A percentile compares a stretch with the other conserved stretches of the same genome.
Evolutionary conservation across 2,888 invertebrate genomes (phyloP).

Genomic region (Microchrysa polita): DNA sequence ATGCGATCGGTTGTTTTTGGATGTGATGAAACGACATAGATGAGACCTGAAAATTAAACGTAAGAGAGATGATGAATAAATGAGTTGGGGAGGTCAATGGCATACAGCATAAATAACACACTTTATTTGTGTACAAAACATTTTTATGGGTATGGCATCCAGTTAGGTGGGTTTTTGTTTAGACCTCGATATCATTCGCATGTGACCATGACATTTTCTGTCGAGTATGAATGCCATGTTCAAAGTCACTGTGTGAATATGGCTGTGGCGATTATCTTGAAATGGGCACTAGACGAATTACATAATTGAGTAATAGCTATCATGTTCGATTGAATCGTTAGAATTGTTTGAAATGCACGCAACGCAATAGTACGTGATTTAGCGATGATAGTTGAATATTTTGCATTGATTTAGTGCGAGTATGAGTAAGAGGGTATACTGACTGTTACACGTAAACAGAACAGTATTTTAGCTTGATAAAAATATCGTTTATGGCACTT

Average conservation of each 20-base stretch:
- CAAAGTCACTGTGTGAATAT: slow-evolving; percentile 24
- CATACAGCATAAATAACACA: neutral
- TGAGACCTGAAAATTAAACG: slow-evolving; percentile 45
- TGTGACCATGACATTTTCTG: slow-evolving; percentile 42
- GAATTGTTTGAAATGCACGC: neutral
- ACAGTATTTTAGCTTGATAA: no score
- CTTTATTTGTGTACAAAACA: neutral
- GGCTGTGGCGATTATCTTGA: neutral
- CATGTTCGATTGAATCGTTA: neutral
- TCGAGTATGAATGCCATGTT: slow-evolving; percentile 40
- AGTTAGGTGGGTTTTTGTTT: neutral
- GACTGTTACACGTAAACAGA: neutral
- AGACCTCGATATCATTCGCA: no score
- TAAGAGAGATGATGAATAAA: slow-evolving; percentile 4
- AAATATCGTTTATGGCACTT: no score
- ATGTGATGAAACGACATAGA: slow-evolving; percentile 48
- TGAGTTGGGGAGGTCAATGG: neutral
- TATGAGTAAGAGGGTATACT: no score
- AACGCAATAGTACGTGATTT: slow-evolving; percentile 13
- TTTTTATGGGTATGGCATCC: neutral
- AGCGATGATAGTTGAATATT: neutral
- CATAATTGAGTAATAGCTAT: slow-evolving; percentile 12
- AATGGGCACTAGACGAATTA: slow-evolving; percentile 14
- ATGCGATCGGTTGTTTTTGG: slow-evolving; percentile 40
- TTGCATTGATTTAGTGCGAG: no score